A percentile compares a stretch with the other conserved stretches of the same genome.
Evolutionary conservation across 1,140 invertebrate genomes (phyloP).

Genomic region (Lepidostoma basale): DNA sequence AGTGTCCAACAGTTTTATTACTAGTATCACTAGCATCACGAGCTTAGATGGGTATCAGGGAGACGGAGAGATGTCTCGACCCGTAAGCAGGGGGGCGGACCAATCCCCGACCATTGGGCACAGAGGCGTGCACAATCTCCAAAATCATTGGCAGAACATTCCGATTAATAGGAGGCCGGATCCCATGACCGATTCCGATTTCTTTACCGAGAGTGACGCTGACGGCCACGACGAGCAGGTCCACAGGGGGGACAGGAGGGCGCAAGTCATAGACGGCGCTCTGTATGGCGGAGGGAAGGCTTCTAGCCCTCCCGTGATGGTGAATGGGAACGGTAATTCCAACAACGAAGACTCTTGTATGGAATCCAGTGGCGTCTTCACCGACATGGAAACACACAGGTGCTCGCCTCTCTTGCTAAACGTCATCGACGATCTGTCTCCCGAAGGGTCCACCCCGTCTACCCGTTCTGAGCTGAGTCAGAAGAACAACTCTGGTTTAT

Average conservation of each 20-base stretch:
- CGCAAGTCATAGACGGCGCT: conserved; percentile 83
- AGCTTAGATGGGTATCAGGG: conserved; percentile 88
- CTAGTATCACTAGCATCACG: conserved; percentile 83
- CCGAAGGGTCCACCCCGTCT: conserved; percentile 61
- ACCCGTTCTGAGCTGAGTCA: conserved; percentile 54
- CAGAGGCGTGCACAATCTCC: conserved; percentile 55
- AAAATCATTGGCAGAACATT: conserved; percentile 62
- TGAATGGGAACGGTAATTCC: conserved; percentile 55
- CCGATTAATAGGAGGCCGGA: conserved; percentile 67
- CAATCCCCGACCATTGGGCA: conserved; percentile 62
- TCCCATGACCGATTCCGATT: conserved; percentile 88
- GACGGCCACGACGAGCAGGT: conserved; percentile 78
- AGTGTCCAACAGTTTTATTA: conserved; percentile 75
- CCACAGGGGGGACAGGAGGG: conserved; percentile 69
- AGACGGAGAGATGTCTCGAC: conserved; percentile 81
- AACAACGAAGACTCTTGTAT: conserved; percentile 68
- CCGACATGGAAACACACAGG: conserved; percentile 76
- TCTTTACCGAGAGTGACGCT: conserved; percentile 86
- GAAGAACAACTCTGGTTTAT: conserved; percentile 42
- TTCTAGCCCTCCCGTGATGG: conserved; percentile 57
- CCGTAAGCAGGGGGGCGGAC: conserved; percentile 76
- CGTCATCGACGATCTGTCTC: conserved; percentile 63
- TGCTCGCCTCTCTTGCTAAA: conserved; percentile 59
- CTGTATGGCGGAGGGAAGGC: conserved; percentile 73
- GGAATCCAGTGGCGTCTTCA: conserved; percentile 86